These are phyloP conservation scores for Parotocinclus haroldoi DNA, from an alignment of 2,797 vertebrate genomes.

Conservation along the genomic window DNA sequence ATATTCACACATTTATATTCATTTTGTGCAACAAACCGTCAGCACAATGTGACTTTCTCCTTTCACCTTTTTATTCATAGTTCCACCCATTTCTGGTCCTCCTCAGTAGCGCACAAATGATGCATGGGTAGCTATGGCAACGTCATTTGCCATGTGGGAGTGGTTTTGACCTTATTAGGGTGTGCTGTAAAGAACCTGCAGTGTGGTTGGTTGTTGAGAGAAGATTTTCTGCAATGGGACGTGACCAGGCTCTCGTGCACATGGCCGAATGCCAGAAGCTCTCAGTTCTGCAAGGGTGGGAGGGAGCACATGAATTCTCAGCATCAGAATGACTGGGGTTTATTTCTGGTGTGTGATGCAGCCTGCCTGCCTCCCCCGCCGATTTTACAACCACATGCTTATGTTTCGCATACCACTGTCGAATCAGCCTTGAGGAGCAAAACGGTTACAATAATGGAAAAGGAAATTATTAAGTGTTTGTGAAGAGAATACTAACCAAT, in stretches of 20 bases:
- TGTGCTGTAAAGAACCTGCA: constrained; percentile 45
- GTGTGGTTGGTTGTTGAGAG: constrained; percentile 60
- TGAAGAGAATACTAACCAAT: neutral
- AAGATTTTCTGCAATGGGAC: constrained; percentile 70
- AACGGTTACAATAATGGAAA: constrained; percentile 3
- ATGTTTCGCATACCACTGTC: constrained; percentile 19
- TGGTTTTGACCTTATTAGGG: constrained; percentile 37
- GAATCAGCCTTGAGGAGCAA: constrained; percentile 5
- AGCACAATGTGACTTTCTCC: constrained; percentile 33
- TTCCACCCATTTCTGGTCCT: constrained; percentile 49
- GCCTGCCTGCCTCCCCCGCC: constrained; percentile 5
- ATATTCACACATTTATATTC: too few species aligned
- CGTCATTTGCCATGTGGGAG: constrained; percentile 36
- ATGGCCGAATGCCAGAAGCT: constrained; percentile 34
- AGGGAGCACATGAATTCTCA: constrained; percentile 36
- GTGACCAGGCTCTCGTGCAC: constrained; percentile 57
- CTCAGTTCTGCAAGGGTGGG: constrained; percentile 18
- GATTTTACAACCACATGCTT: constrained; percentile 35
- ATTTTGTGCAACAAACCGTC: too few species aligned
- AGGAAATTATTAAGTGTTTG: neutral
- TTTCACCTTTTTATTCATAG: constrained; percentile 37
- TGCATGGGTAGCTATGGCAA: constrained; percentile 59
- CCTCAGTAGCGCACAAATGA: constrained; percentile 29
- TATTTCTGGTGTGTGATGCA: constrained; percentile 37
- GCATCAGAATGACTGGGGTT: constrained; percentile 40